Conservation (phyloP, 2,888 invertebrate species). For the Orthosia incerta region DNA sequence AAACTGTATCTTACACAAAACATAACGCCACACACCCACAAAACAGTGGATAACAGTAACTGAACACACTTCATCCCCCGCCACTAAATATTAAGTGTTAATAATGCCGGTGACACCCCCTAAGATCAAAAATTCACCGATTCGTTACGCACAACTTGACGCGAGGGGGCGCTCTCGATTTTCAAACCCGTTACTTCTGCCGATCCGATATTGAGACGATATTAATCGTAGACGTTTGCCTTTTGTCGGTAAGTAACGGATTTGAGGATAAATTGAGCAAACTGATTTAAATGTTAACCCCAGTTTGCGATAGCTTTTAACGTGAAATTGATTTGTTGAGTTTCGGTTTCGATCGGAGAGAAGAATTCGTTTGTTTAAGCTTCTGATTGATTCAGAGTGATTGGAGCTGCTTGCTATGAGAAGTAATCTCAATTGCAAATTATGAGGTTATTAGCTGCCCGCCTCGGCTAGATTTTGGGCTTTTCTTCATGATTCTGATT, state of each 20-base stretch:
- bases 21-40: slow-evolving; percentile 35
- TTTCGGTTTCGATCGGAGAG: slow-evolving; percentile 24
- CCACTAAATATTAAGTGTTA: slow-evolving; percentile 88
- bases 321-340: slow-evolving; percentile 53
- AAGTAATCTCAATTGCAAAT: background rate
- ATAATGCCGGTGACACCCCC: slow-evolving; percentile 82
- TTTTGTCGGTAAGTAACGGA: slow-evolving; percentile 64
- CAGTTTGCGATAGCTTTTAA: slow-evolving; percentile 57
- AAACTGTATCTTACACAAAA: slow-evolving; percentile 25
- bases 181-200: slow-evolving; percentile 77
- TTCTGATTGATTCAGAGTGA: background rate
- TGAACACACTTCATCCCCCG: slow-evolving; percentile 71
- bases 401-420: background rate
- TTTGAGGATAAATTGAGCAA: slow-evolving; percentile 63
- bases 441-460: background rate
- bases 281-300: slow-evolving; percentile 66
- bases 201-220: slow-evolving; percentile 80
- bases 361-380: slow-evolving; percentile 27
- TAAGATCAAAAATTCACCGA: slow-evolving; percentile 86
- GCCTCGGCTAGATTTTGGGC: no score
- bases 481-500: no score
- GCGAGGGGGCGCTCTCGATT: slow-evolving; percentile 80
- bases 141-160: slow-evolving; percentile 81
- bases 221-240: slow-evolving; percentile 69
- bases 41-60: slow-evolving; percentile 59